Evolutionary conservation across 2,797 vertebrate genomes (phyloP), one percentile per base, ranked within the genome.

Genomic region (Halcyon chelicuti): DNA sequence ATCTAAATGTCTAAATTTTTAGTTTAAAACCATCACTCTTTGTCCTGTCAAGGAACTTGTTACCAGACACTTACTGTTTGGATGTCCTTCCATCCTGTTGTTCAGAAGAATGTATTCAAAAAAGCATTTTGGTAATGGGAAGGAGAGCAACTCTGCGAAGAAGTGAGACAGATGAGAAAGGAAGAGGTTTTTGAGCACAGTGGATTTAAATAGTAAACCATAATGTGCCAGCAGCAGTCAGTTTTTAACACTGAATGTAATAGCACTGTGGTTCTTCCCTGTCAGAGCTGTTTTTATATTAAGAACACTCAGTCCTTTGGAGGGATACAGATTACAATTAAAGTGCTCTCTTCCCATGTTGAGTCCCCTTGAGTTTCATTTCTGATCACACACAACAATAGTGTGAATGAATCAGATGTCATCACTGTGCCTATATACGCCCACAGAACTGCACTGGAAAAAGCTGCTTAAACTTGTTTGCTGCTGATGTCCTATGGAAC

Each of bases 221-320:
- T 62, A 77, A 82, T 65, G 63, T 95, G 86, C 44, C 88, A 87
- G 44, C 49, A 86, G n/a, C 63, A 86, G 75, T 82, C 78, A 87
- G 66, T 65, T 90, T 94, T 96, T 85, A 90, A 73, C 88, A 55
- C 72, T 82, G 88, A 96, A 79, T 95, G 82, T 79, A 87, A 97
- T 39, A 89, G 60, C 90, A 96, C 91, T 77, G 91, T 91, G 80
- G 39, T 67, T 88, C 28, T 85, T 62, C 72, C 81, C 49, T 84
- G 67, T 73, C 62, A 92, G 66, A 88, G 44, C 67, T 20, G 0
- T 11, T 85, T 91, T 90, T 90, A 33, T 79, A 60, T 81, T 39
- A 78, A 92, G 86, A 92, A 70, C 22, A 3, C 66, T 90, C 67
- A 73, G 87, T 28, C 37, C 90, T 84, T 88, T 84, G 83, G 60